Conservation (phyloP, 2,113 vertebrate genomes). For the Willisornis vidua region DNA sequence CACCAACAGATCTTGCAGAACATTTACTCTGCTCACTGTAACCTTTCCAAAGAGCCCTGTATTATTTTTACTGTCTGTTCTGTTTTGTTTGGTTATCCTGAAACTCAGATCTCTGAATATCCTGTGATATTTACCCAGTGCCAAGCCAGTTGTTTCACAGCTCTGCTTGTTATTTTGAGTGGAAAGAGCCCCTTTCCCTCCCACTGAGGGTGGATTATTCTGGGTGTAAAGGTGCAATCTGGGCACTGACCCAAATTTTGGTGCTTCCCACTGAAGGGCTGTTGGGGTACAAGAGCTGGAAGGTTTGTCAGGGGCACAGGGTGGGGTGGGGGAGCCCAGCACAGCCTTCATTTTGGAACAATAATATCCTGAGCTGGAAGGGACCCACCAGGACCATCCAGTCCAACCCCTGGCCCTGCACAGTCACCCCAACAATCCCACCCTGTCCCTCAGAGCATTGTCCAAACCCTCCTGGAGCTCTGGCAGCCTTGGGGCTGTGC, state of each 20-base stretch:
- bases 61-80: background rate
- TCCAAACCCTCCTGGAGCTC: background rate
- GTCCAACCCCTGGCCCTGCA: background rate
- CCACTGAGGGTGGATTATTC: fast-evolving
- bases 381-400: background rate
- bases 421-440: background rate
- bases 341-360: background rate
- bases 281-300: background rate
- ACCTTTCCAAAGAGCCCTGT: conserved; percentile 37
- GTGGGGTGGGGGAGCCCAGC: background rate
- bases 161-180: background rate
- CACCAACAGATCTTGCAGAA: background rate
- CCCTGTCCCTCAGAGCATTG: no score
- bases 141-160: background rate
- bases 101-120: background rate
- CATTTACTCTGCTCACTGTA: conserved; percentile 51
- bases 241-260: background rate
- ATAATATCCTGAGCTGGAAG: background rate
- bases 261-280: background rate
- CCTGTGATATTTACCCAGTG: conserved; percentile 18
- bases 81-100: background rate
- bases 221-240: background rate
- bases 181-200: background rate
- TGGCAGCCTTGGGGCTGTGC: background rate
- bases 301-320: background rate